Evolutionary conservation across 2,797 vertebrate genomes (phyloP), one percentile per base, ranked within the genome.

Genomic region (Macropodus opercularis): DNA sequence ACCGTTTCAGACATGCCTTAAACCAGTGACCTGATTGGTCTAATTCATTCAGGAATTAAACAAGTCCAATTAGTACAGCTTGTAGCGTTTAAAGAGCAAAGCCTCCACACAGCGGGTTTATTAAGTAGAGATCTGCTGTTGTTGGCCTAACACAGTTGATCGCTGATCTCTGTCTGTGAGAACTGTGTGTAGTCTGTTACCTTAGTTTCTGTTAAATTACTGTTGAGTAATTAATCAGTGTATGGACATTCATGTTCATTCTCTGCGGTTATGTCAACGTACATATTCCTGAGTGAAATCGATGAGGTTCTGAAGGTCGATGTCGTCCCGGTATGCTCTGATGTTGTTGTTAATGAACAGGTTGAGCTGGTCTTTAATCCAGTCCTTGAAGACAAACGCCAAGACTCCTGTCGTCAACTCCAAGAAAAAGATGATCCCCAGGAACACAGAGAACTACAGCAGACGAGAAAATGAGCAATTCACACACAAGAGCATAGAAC

Each of bases 331-430:
- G 83, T 98, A 98, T 0, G 96, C 97, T 82, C 96, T 90, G 90
- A 98, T 97, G 89, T 98, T 98, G 87, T 98, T 98, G 92, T 98
- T 98, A 87, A 98, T 98, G 84, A 98, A 98, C 86, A 98, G 93
- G 86, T 98, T 96, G 57, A 98, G 94, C 90, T 98, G 97, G 86
- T 98, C 96, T 89, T 98, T 98, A 84, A 98, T 98, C 97, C 97
- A 98, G 90, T 98, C 96, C 90, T 98, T 98, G 75, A 98, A 98
- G 54, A 98, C 97, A 69, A 98, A 98, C 0, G 97, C 96, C 89
- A 98, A 88, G 61, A 98, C 90, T 24, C 97, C 97, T 4, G 97
- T 95, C 0, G 97, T 98, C 70, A 98, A 84, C 91, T 98, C 97
- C 95, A 98, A 72, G 92, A 98, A 98, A 84, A 98, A 98, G 84